Conservation (phyloP, 2,888 invertebrate genomes). For the Diachrysia chrysitis region DNA sequence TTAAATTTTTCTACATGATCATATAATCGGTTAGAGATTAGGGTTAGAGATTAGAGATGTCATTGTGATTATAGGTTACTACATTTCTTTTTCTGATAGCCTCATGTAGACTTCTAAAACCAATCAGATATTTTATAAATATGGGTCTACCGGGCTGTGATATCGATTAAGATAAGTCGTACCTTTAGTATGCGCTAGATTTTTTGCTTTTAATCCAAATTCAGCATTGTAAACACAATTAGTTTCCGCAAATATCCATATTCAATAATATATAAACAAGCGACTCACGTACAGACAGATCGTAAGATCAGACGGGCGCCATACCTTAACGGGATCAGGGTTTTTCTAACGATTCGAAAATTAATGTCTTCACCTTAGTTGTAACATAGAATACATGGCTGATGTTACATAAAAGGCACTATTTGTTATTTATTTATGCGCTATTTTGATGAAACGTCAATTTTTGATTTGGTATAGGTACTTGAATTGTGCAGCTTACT, state of each 20-base stretch:
- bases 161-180: conserved; percentile 1
- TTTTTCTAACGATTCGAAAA: conserved; percentile 82
- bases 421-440: conserved; percentile 33
- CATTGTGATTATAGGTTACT: too few species aligned
- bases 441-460: conserved; percentile 11
- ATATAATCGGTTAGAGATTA: too few species aligned
- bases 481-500: not conserved
- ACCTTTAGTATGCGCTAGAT: conserved; percentile 8
- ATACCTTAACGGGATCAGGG: conserved; percentile 74
- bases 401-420: conserved; percentile 38
- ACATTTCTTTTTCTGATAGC: too few species aligned
- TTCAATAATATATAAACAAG: conserved; percentile 59
- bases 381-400: conserved; percentile 47
- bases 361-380: conserved; percentile 74
- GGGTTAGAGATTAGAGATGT: too few species aligned
- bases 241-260: conserved; percentile 60
- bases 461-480: conserved; percentile 18
- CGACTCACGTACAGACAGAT: conserved; percentile 69
- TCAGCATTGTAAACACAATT: conserved; percentile 57
- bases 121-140: conserved; percentile 18
- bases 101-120: too few species aligned
- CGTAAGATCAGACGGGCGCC: conserved; percentile 69
- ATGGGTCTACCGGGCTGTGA: not conserved
- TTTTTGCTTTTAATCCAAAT: conserved; percentile 48
- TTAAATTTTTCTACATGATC: too few species aligned